phyloP scores from a whole-genome alignment of 2,888 invertebrate species.

The Rutpela maculata region DNA sequence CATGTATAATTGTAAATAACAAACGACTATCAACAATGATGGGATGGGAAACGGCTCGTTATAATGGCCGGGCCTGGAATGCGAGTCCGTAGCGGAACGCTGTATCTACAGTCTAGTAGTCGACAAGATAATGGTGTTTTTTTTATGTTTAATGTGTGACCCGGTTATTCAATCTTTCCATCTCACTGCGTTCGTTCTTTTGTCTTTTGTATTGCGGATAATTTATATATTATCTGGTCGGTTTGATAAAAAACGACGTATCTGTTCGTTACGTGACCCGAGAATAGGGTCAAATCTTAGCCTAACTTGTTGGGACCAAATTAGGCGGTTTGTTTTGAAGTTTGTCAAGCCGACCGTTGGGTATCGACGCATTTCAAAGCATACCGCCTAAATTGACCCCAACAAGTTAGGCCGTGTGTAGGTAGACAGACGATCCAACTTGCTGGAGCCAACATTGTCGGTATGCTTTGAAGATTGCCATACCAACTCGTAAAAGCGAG shows the following conservation, averaged over 20 bases:
- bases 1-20: constrained; percentile 50
- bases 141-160: constrained; percentile 43
- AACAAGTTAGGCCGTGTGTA: too few relatives aligned
- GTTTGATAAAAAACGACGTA: not conserved
- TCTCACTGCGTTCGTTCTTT: constrained; percentile 36
- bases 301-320: too few relatives aligned
- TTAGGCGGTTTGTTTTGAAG: too few relatives aligned
- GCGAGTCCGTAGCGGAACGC: constrained; percentile 43
- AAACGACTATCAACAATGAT: constrained; percentile 49
- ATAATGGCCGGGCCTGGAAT: constrained; percentile 38
- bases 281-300: not conserved
- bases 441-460: too few relatives aligned
- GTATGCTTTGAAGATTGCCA: too few relatives aligned
- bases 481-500: too few relatives aligned
- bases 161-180: constrained; percentile 42
- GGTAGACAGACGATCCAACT: too few relatives aligned
- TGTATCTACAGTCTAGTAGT: constrained; percentile 39
- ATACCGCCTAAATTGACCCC: too few relatives aligned
- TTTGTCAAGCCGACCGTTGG: too few relatives aligned
- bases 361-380: too few relatives aligned
- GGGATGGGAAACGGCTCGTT: constrained; percentile 44
- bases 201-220: constrained; percentile 6
- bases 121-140: constrained; percentile 46
- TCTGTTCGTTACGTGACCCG: not conserved
- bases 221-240: not conserved